Base-by-base conservation (phyloP, 2,888 invertebrate species). In the Leucophenga maculata region DNA sequence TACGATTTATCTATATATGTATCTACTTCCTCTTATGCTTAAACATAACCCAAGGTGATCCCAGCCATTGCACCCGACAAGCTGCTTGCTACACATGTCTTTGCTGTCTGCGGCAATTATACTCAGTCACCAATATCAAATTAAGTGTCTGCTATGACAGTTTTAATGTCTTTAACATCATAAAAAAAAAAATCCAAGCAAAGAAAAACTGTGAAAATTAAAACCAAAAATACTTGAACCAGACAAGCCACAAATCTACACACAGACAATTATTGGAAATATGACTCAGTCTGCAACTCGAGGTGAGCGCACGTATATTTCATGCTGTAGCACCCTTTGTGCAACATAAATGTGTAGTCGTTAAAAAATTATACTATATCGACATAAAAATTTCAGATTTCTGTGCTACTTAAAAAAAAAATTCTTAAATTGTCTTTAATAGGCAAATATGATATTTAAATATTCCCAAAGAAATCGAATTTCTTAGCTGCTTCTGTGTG, bases 101-200 rank as follows among this genome's bases (percentile, higher is more conserved):
- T 57, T 57, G 39, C 18, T 48, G 79, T 81, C 80, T 75, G 79
- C 73, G 77, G 80, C 80, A 82, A 81, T 81, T 81, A 81, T 78
- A 75, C 73, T 71, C 75, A 39, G 39, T 11, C 68, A 78, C 82
- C 83, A 78, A 75, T 78, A 81, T 82, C 83, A 83, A 82, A 84
- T 83, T 84, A 83, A 83, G 83, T 79, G 79, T 76, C 79, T 78
- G 84, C 78, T 82, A 72, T 84, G 84, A 83, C 84, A 83, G 78
- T 79, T 84, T 84, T 83, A 78, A 78, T 80, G 78, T 80, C 77
- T 79, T 82, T 76, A 78, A 67, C 78, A 76, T 77, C 76, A 82
- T 84, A 82, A 82, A 79, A 77, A 76, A 3, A 39, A 39, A 39
- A 39, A 39, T 6, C 6, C 3, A 32, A 32, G 8, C 3, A 8